Conservation (phyloP, 2,113 vertebrate species). For the Craseonycteris thonglongyai region DNA sequence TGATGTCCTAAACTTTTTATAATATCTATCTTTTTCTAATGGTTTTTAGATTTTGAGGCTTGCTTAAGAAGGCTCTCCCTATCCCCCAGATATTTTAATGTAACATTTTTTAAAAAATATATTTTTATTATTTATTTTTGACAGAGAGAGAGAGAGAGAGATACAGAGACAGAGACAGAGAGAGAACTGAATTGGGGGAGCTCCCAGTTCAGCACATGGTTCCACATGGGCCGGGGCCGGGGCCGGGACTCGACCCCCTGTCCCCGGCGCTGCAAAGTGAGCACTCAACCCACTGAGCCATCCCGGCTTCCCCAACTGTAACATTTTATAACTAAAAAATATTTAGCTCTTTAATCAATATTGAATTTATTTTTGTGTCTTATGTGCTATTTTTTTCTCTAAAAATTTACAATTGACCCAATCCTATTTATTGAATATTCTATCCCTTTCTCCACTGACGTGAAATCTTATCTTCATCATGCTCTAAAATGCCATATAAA, state of each 20-base stretch:
- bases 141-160: no score
- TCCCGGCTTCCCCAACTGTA: no score
- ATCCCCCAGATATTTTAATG: not conserved
- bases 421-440: not conserved
- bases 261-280: no score
- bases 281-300: no score
- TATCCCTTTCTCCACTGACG: not conserved
- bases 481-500: not conserved
- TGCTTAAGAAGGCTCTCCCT: not conserved
- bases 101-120: not conserved
- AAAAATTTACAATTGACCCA: not conserved
- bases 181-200: no score
- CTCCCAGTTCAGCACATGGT: no score
- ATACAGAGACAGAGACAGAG: no score
- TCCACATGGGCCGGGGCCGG: no score
- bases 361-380: not conserved
- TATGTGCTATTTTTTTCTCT: not conserved
- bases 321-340: not conserved
- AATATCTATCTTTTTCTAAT: not conserved
- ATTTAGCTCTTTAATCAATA: not conserved
- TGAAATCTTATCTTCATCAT: not conserved
- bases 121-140: no score
- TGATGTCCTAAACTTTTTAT: not conserved
- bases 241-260: no score
- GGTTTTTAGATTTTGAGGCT: not conserved